A percentile compares a stretch with the other conserved stretches of the same genome.
phyloP scores from a whole-genome alignment of 2,888 invertebrate genomes.

The Drosophila neonasuta region DNA sequence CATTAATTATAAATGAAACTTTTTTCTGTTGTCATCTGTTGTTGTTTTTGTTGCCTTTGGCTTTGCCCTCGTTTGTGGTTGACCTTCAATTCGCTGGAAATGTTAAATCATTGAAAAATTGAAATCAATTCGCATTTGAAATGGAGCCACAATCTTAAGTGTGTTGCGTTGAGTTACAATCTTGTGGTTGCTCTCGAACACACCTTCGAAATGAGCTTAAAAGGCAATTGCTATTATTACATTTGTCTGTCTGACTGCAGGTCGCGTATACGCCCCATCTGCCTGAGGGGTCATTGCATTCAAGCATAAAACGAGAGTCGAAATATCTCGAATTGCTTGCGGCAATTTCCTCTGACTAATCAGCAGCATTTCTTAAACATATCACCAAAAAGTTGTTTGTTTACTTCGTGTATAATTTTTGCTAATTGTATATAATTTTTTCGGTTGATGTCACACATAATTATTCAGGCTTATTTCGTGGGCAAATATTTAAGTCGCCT shows the following conservation, averaged over 20 bases:
- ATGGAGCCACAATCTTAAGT: background rate
- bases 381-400: constrained; percentile 16
- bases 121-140: constrained; percentile 13
- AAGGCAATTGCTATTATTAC: constrained; percentile 36
- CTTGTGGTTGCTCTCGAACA: constrained; percentile 26
- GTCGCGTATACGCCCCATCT: constrained; percentile 29
- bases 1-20: constrained; percentile 51
- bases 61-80: constrained; percentile 53
- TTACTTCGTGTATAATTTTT: constrained; percentile 19
- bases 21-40: constrained; percentile 9
- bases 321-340: background rate
- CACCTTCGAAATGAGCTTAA: constrained; percentile 33
- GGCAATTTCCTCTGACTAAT: constrained; percentile 29
- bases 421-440: constrained; percentile 57
- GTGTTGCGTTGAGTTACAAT: constrained; percentile 31
- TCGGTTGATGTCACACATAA: constrained; percentile 39
- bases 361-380: constrained; percentile 40
- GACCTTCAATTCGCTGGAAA: constrained; percentile 60
- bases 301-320: constrained; percentile 13
- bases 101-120: constrained; percentile 42
- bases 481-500: constrained; percentile 38
- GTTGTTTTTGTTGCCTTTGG: constrained; percentile 1
- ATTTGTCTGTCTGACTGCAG: constrained; percentile 7
- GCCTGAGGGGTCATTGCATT: constrained; percentile 12
- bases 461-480: constrained; percentile 59